A percentile compares a stretch with the other conserved stretches of the same genome.
These are phyloP conservation scores for Umimayanthus chanpuru DNA, from an alignment of 92 coral and sea anemone genomes.

Conservation along the genomic window DNA sequence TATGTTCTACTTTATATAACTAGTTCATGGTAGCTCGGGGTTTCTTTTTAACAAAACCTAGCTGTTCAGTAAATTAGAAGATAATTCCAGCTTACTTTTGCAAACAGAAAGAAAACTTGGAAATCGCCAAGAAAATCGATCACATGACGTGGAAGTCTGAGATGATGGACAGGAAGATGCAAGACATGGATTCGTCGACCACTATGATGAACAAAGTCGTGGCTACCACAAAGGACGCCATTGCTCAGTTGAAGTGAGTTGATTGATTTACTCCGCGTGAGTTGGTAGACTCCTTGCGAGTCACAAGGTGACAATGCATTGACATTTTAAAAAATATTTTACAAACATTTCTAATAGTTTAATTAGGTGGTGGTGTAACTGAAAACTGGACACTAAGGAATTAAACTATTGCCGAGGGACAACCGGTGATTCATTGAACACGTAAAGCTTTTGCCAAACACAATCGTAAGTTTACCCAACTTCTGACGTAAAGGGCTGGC, in stretches of 20 bases:
- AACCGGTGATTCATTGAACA: too few species aligned
- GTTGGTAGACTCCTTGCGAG: neutral
- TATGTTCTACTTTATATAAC: neutral
- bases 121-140: constrained; percentile 78
- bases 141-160: constrained; percentile 96
- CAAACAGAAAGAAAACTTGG: constrained; percentile 79
- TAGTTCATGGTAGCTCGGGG: neutral
- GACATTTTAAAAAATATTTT: too few species aligned
- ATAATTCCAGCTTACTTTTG: neutral
- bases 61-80: neutral
- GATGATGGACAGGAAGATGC: constrained; percentile 94
- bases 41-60: neutral
- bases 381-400: too few species aligned
- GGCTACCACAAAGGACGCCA: constrained; percentile 68
- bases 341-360: too few species aligned
- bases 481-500: too few species aligned
- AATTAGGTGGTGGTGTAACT: too few species aligned
- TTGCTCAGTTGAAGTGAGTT: constrained; percentile 82
- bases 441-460: too few species aligned
- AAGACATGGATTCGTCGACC: constrained; percentile 90
- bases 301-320: too few species aligned
- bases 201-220: constrained; percentile 89
- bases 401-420: too few species aligned
- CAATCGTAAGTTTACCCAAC: too few species aligned
- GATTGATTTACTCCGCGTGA: neutral